Percentiles rank a stretch among this genome's conserved stretches.
phyloP scores from a whole-genome alignment of 35 echinoderm and acorn worm species.

The Heliocidaris tuberculata region DNA sequence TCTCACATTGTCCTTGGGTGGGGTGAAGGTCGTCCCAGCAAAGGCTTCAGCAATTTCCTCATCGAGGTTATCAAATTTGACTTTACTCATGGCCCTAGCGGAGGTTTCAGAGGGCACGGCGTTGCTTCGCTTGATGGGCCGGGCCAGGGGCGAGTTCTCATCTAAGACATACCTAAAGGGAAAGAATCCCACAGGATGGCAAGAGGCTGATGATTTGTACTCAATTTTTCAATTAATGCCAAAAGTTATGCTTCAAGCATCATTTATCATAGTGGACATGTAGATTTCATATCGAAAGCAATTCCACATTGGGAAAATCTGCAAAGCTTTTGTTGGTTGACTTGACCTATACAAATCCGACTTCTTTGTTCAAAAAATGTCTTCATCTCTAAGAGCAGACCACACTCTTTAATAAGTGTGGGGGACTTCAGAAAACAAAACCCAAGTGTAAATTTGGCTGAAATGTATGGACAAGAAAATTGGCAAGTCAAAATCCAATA shows the following conservation, averaged over 20 bases:
- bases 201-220: background rate
- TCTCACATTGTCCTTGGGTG: slow-evolving; percentile 55
- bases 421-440: too few relatives aligned
- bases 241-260: background rate
- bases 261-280: too few relatives aligned
- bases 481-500: too few relatives aligned
- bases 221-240: background rate
- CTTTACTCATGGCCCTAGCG: slow-evolving; percentile 48
- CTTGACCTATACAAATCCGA: too few relatives aligned
- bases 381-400: too few relatives aligned
- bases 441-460: too few relatives aligned
- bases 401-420: too few relatives aligned
- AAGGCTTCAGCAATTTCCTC: slow-evolving; percentile 66
- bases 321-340: too few relatives aligned
- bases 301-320: background rate
- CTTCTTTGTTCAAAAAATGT: too few relatives aligned
- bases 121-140: slow-evolving; percentile 66
- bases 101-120: slow-evolving; percentile 61
- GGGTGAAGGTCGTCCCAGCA: slow-evolving; percentile 40
- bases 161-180: slow-evolving; percentile 53
- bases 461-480: too few relatives aligned
- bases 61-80: slow-evolving; percentile 48
- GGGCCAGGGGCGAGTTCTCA: slow-evolving; percentile 56
- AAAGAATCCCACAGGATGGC: background rate
- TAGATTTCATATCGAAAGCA: too few relatives aligned